phyloP scores from a whole-genome alignment of 2,888 invertebrate species.

The Oxyteleia sp. region DNA sequence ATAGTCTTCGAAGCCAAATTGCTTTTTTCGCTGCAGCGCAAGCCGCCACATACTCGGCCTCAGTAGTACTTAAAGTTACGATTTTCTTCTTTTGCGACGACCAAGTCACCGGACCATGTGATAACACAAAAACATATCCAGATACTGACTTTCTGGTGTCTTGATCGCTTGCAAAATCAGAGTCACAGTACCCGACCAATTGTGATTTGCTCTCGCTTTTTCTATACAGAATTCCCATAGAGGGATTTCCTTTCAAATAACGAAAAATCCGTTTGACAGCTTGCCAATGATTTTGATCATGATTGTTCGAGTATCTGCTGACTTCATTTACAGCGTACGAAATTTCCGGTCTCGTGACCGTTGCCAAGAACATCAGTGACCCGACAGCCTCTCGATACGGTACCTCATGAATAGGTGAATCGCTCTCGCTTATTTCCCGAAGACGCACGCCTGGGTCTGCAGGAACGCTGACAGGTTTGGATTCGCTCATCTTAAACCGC shows the following conservation, averaged over 20 bases:
- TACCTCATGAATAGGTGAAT: not conserved
- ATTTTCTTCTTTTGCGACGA: conserved; percentile 67
- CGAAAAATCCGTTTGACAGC: conserved; percentile 53
- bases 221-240: conserved; percentile 39
- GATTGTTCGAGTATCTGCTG: conserved; percentile 33
- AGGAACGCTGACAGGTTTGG: conserved; percentile 41
- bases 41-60: too few relatives aligned
- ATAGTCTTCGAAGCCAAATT: conserved; percentile 74
- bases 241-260: conserved; percentile 30
- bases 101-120: conserved; percentile 72
- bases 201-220: conserved; percentile 39
- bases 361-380: conserved; percentile 36
- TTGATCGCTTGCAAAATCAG: conserved; percentile 73
- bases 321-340: conserved; percentile 24
- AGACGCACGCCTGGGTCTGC: conserved; percentile 2
- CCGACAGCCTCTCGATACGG: conserved; percentile 33
- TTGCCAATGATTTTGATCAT: conserved; percentile 37
- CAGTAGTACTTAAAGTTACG: too few relatives aligned
- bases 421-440: not conserved
- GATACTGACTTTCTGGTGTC: conserved; percentile 74
- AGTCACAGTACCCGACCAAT: not conserved
- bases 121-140: conserved; percentile 73
- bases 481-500: conserved; percentile 57
- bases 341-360: conserved; percentile 45
- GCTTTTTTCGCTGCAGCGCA: conserved; percentile 74